A percentile compares a stretch with the other conserved stretches of the same genome.
Evolutionary conservation across 2,888 invertebrate species (phyloP).

Genomic region (Boloria euphrosyne): DNA sequence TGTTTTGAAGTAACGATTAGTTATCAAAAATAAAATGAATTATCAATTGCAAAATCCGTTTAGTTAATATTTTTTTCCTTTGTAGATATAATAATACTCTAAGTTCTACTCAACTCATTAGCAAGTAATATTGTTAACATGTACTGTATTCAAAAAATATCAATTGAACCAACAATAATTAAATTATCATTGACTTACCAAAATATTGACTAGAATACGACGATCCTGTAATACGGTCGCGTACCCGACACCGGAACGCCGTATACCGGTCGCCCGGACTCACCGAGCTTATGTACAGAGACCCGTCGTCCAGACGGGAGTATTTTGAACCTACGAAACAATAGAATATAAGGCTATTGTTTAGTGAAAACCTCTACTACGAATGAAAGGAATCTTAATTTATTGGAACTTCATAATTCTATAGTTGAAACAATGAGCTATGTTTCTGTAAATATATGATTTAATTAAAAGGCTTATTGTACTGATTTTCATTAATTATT

Average conservation of each 20-base stretch:
- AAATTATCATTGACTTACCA: constrained; percentile 71
- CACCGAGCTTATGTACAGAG: constrained; percentile 91
- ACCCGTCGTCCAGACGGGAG: constrained; percentile 90
- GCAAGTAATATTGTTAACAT: not conserved
- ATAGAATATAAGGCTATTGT: constrained; percentile 24
- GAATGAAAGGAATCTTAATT: constrained; percentile 25
- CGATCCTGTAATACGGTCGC: constrained; percentile 89
- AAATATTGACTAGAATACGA: constrained; percentile 86
- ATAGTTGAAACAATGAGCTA: constrained; percentile 10
- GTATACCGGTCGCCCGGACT: constrained; percentile 89
- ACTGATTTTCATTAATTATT: no score
- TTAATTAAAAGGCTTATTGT: not conserved
- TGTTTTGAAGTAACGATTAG: not conserved
- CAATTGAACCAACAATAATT: not conserved
- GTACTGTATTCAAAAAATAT: not conserved
- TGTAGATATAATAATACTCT: no score
- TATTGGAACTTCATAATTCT: constrained; percentile 3
- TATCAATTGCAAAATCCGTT: no score
- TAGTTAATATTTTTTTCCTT: no score
- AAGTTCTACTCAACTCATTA: no score
- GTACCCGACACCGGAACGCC: constrained; percentile 91
- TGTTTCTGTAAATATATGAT: constrained; percentile 2
- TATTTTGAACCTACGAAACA: constrained; percentile 81
- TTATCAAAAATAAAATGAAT: no score
- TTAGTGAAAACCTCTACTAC: constrained; percentile 11